phyloP scores from a whole-genome alignment of 2,113 vertebrate genomes.

The Pseudonaja textilis region DNA sequence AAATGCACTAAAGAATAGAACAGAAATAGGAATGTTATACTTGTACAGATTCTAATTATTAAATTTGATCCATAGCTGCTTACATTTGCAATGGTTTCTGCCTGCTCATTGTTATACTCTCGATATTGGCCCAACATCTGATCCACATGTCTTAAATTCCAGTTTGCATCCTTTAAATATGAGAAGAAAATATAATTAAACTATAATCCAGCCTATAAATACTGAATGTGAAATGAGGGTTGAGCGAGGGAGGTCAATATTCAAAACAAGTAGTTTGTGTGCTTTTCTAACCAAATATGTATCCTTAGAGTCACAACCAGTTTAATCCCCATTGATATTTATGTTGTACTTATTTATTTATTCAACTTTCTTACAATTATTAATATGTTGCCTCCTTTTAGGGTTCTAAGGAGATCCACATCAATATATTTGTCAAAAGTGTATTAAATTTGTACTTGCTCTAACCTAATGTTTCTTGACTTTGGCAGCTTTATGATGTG shows the following conservation, averaged over 20 bases:
- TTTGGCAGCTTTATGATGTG: neutral
- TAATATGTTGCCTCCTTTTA: neutral
- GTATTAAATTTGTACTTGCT: neutral
- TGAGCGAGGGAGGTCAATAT: neutral
- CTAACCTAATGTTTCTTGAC: neutral
- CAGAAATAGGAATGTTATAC: neutral
- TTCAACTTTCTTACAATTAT: neutral
- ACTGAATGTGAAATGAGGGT: neutral
- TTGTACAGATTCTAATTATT: neutral
- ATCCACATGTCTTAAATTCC: slow-evolving; percentile 87
- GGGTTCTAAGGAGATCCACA: neutral
- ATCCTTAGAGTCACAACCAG: neutral
- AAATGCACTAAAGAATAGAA: neutral
- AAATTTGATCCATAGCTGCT: slow-evolving; percentile 56
- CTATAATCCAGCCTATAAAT: neutral
- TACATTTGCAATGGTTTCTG: slow-evolving; percentile 83
- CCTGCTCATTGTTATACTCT: slow-evolving; percentile 83
- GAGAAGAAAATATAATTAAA: slow-evolving; percentile 30
- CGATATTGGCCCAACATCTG: slow-evolving; percentile 87
- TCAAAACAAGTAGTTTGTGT: neutral
- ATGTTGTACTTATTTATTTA: neutral
- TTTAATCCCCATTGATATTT: neutral
- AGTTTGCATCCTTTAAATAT: slow-evolving; percentile 85
- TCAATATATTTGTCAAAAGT: neutral
- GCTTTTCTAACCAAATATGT: neutral